Evolutionary conservation across 2,888 invertebrate genomes (phyloP).

Genomic region (Pocota personata): DNA sequence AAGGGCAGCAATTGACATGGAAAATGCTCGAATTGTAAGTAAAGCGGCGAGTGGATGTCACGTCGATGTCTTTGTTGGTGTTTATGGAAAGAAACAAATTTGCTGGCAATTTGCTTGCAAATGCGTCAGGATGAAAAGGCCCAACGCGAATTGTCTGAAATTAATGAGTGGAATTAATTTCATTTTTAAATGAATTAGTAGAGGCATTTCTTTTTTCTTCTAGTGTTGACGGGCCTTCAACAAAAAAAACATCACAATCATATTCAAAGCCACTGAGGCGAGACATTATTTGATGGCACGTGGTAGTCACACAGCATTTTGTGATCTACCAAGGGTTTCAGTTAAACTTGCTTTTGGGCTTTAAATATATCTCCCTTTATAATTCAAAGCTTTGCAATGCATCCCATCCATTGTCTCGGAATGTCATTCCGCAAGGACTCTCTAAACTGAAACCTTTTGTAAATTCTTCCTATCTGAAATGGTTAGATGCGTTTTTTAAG

Average conservation of each 20-base stretch:
- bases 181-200: constrained; percentile 21
- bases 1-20: constrained; percentile 37
- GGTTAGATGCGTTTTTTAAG: too few relatives aligned
- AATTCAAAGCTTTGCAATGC: too few relatives aligned
- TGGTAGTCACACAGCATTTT: background rate
- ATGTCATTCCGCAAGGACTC: too few relatives aligned
- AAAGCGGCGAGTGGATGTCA: background rate
- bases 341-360: too few relatives aligned
- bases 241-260: background rate
- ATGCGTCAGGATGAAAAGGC: constrained; percentile 8
- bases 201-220: background rate
- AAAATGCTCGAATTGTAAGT: constrained; percentile 8
- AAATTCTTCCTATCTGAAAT: too few relatives aligned
- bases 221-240: background rate
- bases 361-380: too few relatives aligned
- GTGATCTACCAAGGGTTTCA: background rate
- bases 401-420: too few relatives aligned
- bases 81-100: constrained; percentile 9
- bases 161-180: constrained; percentile 42
- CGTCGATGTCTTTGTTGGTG: background rate
- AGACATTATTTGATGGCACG: background rate
- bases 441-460: too few relatives aligned
- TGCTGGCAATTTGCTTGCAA: background rate
- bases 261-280: background rate
- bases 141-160: background rate